Base-by-base conservation (phyloP, 2,113 vertebrate species). In the Scolopax mira region DNA sequence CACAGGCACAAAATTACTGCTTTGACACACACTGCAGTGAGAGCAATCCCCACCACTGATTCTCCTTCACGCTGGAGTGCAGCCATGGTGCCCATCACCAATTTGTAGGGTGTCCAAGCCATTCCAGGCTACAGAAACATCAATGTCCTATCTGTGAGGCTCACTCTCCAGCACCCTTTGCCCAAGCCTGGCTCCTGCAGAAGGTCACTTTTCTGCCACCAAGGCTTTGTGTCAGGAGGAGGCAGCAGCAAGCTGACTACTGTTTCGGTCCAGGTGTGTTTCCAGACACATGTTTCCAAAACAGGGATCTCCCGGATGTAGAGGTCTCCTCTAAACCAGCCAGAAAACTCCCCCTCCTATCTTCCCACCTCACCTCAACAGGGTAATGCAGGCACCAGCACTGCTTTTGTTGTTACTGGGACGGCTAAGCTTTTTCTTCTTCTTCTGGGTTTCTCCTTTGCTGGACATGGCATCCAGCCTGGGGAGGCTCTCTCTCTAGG, bases 201-300 rank as follows among this genome's bases (percentile, higher is more conserved):
- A 57, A 73, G 19, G 39, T 67, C 37, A 44, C 44, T 79, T n/a
- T 52, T 81, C 75, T 71, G 33, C 35, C 39, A 17, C 18, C 33
- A 64, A 28, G 6, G 37, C 51, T 86, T 66, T 2, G 7, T 46
- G 37, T 58, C 15, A 25, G 37, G 21, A 11, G 9, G 13, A 52
- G 35, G 33, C 49, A 90, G 46, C 46, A 64, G 28, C 28, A 57
- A 91, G 14, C 39, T n/a, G n/a, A n/a, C 71, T 90, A 25, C 41
- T 79, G 24, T 30, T 23, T 7, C 15, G 37, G 23, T 54, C 57
- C 64, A 65, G 30, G 24, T 52, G 54, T n/a, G n/a, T n/a, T n/a
- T n/a, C n/a, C n/a, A 62, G 41, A 57, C 16, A 71, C 0, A 1
- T 0, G 0, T 79, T 90, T 79, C 65, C 3, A 3, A 49, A 57